Evolutionary conservation across 2,888 invertebrate species (phyloP), one percentile per base, ranked within the genome.

Genomic region (Achlya flavicornis): DNA sequence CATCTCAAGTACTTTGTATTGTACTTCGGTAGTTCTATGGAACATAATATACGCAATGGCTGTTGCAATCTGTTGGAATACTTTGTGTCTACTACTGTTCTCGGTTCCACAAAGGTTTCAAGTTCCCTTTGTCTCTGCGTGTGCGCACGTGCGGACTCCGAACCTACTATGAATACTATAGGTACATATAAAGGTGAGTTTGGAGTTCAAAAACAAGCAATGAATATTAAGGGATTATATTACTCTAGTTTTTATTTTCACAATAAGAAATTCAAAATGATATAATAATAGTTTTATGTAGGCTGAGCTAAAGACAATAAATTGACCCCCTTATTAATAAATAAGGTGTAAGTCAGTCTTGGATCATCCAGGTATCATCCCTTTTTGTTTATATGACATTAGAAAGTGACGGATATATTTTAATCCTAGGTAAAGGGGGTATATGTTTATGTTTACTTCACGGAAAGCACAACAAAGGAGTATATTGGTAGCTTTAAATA

Each of bases 81-180:
- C 53, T 53, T 53, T 53, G 53, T 53, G 19, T 53, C 53, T 53
- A 41, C 60, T 59, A 19, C 60, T 38, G 38, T 60, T 46, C 64
- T 14, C 58, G 61, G 46, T 59, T 63, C 63, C 71, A 73, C 74
- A 76, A 77, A 76, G 80, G 81, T 78, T 74, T 81, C 77, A 66
- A 67, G 78, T 80, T 80, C 65, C 80, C 78, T 84, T 87, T 87
- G 85, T 87, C 75, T 79, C 58, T 43, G 41, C 16, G 53, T 10
- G 58, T 58, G 73, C 78, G 79, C 86, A 83, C 84, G 86, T 83
- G 85, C 80, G 65, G 62, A 33, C 62, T 41, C 70, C 66, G 66
- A 65, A 69, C 60, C 33, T 58, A 58, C 61, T 61, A 61, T 35
- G n/a, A 33, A 53, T 53, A 53, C 10, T 6, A 3, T 1, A 5